A percentile compares a stretch with the other conserved stretches of the same genome.
phyloP scores from a whole-genome alignment of 2,797 vertebrate genomes.

The Adrianichthys oophorus region DNA sequence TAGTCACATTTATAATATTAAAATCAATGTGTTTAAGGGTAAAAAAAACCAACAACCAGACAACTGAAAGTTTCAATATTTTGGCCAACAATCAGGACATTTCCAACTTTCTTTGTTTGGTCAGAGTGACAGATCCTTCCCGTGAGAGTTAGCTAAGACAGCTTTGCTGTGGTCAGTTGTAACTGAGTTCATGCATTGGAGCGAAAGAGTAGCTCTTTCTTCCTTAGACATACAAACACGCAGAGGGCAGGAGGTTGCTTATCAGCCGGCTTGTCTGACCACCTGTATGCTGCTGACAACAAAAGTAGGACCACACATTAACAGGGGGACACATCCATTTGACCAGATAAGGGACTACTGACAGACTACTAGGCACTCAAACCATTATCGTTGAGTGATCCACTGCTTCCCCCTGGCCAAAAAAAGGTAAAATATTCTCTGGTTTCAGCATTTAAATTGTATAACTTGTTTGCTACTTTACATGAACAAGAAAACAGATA shows the following conservation, averaged over 20 bases:
- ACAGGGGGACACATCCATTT: slow-evolving; percentile 5
- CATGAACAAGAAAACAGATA: background rate
- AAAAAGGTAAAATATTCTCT: background rate
- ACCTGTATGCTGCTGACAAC: slow-evolving; percentile 58
- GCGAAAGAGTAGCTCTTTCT: slow-evolving; percentile 4
- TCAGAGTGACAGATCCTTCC: slow-evolving; percentile 14
- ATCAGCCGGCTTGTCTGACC: slow-evolving; percentile 47
- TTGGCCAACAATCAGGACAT: slow-evolving; percentile 30
- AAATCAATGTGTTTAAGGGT: background rate
- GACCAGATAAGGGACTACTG: slow-evolving; percentile 8
- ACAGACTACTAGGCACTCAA: background rate
- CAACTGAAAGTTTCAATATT: too few species aligned
- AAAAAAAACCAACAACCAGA: too few species aligned
- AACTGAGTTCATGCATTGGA: slow-evolving; percentile 24
- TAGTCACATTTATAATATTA: background rate
- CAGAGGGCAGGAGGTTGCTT: slow-evolving; percentile 34
- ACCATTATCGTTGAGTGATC: background rate
- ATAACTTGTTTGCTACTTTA: slow-evolving; percentile 1
- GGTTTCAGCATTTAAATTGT: slow-evolving; percentile 1
- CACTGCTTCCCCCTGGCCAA: background rate
- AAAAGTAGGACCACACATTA: slow-evolving; percentile 53
- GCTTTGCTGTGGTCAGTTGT: slow-evolving; percentile 33
- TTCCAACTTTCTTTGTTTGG: slow-evolving; percentile 32
- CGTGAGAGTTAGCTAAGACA: slow-evolving; percentile 13
- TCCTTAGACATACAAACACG: slow-evolving; percentile 13